A percentile compares a stretch with the other conserved stretches of the same genome.
phyloP scores from a whole-genome alignment of 2,888 invertebrate genomes.

The Rotaria sp. region DNA sequence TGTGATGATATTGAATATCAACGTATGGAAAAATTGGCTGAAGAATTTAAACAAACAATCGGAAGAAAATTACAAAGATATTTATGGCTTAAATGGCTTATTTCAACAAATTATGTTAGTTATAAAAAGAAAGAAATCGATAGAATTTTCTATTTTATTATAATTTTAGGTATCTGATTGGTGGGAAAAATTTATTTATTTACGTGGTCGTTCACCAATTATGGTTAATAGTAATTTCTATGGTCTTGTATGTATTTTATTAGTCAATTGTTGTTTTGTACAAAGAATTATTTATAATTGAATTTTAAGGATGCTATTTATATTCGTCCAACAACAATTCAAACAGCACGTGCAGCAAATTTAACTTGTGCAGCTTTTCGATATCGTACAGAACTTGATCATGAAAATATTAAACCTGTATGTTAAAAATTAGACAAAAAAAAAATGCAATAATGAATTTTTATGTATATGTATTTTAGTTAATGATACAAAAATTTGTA shows the following conservation, averaged over 20 bases:
- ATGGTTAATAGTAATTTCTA: constrained; percentile 99
- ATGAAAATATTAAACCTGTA: constrained; percentile 87
- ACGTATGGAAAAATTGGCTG: constrained; percentile 73
- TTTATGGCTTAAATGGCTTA: constrained; percentile 83
- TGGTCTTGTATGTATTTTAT: constrained; percentile 63
- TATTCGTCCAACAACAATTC: constrained; percentile 53
- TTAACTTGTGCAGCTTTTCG: constrained; percentile 74
- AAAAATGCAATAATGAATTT: no score
- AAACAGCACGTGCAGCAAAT: constrained; percentile 76
- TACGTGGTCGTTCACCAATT: constrained; percentile 83
- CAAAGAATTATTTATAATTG: no score
- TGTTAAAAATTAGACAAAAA: not conserved
- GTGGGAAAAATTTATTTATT: constrained; percentile 99
- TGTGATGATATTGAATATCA: constrained; percentile 70
- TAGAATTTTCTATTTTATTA: not conserved
- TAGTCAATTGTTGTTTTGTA: not conserved
- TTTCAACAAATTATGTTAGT: constrained; percentile 59
- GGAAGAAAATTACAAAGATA: constrained; percentile 87
- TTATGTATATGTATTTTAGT: not conserved
- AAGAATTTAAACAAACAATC: constrained; percentile 77
- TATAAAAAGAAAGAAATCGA: no score
- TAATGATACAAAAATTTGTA: constrained; percentile 74
- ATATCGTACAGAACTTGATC: constrained; percentile 79
- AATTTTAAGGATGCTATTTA: constrained; percentile 42
- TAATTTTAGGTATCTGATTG: constrained; percentile 64